Base-by-base conservation (phyloP, 2,113 vertebrate genomes). In the Misgurnus mizolepis region DNA sequence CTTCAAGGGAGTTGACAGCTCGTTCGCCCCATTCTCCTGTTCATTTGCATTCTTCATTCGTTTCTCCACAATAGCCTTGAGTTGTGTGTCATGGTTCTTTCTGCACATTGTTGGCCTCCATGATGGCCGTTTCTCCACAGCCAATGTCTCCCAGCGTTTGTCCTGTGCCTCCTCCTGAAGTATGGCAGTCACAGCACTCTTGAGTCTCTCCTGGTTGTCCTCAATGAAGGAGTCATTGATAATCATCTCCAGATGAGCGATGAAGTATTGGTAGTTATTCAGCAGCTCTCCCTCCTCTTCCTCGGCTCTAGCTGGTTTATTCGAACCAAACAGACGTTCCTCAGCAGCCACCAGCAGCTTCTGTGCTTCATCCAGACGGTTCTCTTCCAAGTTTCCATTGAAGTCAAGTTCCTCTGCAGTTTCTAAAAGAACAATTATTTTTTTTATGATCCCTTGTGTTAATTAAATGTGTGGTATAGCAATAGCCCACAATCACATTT, bases 121-220 rank as follows among this genome's bases (percentile, higher is more conserved):
- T 6, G 0, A 10, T 7, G 83, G 81, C 2, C 62, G 27, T 68
- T 86, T 60, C 47, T 58, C 53, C 1, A 85, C 73, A 40, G 87
- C 27, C 84, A 81, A 60, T 0, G 53, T 85, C 0, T 2, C 14
- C 86, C 89, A 94, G n/a, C 40, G 87, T 22, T 56, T 82, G 83
- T 97, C 95, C 88, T 94, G 93, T 56, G 78, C 85, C 81, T 96
- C 96, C 90, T 95, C 95, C 79, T 93, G 94, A 34, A 88, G 84
- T 76, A 97, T 88, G 62, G 91, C 86, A 0, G 81, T 85, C 82
- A 95, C 87, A 1, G 95, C 95, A 56, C 92, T 92, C 80, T 85
- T 90, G 84, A 97, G 90, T 43, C 81, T 67, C 17, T 91, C 85
- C 10, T 90, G 88, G 1, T 92, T 82, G 41, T 77, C 84, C 7